A percentile compares a stretch with the other conserved stretches of the same genome.
phyloP scores from a whole-genome alignment of 2,113 vertebrate species.

The Pterocles orientalis region DNA sequence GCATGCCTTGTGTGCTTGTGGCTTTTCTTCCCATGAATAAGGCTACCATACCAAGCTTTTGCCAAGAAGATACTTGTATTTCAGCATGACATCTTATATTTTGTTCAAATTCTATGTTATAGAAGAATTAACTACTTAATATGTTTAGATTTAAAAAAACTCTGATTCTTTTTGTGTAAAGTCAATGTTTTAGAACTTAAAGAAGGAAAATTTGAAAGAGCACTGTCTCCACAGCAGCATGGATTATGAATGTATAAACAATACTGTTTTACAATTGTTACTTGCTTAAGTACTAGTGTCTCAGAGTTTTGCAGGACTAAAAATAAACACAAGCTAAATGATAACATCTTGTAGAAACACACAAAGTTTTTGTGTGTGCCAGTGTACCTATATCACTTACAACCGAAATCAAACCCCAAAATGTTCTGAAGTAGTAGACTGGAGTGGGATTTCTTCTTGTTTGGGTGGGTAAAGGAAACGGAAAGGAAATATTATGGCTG shows the following conservation, averaged over 20 bases:
- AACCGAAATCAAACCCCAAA: background rate
- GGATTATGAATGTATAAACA: background rate
- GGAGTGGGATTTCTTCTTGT: background rate
- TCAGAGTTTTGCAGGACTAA: background rate
- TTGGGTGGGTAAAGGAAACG: background rate
- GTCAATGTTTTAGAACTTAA: background rate
- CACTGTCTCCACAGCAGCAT: background rate
- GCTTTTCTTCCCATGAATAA: background rate
- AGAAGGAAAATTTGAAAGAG: background rate
- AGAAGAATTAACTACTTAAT: background rate
- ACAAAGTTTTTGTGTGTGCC: background rate
- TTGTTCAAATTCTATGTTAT: background rate
- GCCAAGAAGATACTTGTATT: background rate
- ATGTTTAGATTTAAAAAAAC: background rate
- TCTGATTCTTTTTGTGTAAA: background rate
- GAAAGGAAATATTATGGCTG: background rate
- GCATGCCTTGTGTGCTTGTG: background rate
- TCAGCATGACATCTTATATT: background rate
- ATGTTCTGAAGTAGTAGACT: background rate
- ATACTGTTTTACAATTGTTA: background rate
- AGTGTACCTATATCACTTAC: background rate
- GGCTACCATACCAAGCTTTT: background rate
- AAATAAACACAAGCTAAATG: background rate
- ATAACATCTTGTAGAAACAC: background rate
- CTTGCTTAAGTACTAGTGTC: background rate